Percentiles rank a stretch among this genome's conserved stretches.
phyloP scores from a whole-genome alignment of 2,797 vertebrate genomes.

The Neopelma chrysocephalum region DNA sequence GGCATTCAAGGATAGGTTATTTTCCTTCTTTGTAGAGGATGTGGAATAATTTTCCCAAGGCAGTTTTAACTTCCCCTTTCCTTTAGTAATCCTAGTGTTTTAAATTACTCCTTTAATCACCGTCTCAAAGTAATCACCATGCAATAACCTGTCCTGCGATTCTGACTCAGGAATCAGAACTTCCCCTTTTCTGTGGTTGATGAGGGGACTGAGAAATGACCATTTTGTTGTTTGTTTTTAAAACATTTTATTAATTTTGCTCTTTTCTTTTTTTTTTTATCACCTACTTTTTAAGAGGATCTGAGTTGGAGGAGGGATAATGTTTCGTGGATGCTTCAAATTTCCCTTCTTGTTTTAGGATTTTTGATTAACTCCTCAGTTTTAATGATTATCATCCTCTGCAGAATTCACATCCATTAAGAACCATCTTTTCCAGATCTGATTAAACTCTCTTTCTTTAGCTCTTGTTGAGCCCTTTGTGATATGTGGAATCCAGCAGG shows the following conservation, averaged over 20 bases:
- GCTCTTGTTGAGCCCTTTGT: conserved; percentile 64
- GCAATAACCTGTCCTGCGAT: conserved; percentile 49
- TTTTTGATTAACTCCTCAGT: conserved; percentile 69
- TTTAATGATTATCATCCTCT: conserved; percentile 71
- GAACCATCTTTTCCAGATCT: conserved; percentile 65
- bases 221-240: neutral
- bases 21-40: conserved; percentile 62
- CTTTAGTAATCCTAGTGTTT: conserved; percentile 66
- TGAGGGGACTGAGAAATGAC: neutral
- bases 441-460: conserved; percentile 71
- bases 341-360: conserved; percentile 44
- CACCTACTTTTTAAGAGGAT: neutral
- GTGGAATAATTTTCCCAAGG: conserved; percentile 64
- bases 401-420: conserved; percentile 70
- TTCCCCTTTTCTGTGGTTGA: neutral
- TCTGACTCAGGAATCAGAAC: conserved; percentile 19
- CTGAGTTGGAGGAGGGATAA: neutral
- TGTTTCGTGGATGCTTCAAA: conserved; percentile 36
- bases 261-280: neutral
- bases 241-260: neutral
- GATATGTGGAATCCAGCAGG: conserved; percentile 54
- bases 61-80: conserved; percentile 62
- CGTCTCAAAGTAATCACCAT: conserved; percentile 47
- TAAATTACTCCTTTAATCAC: conserved; percentile 67
- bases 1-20: conserved; percentile 61